Evolutionary conservation across 2,113 vertebrate species (phyloP), one percentile per base, ranked within the genome.

Genomic region (Turdus rufiventris): DNA sequence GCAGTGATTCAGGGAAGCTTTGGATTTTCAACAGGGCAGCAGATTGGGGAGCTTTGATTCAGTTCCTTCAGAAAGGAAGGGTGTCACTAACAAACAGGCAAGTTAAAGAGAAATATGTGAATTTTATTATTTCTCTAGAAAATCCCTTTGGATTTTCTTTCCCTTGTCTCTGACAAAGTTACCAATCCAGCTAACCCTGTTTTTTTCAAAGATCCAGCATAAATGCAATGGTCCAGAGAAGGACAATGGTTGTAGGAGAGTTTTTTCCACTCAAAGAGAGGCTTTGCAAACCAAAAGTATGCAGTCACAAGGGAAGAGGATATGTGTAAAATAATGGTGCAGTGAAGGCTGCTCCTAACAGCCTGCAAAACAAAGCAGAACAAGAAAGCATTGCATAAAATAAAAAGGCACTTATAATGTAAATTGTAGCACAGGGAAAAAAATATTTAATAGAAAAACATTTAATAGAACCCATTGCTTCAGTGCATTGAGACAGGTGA

Each of bases 71-170:
- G 8, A 78, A 74, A 67, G 26, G 18, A 86, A 50, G 15, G 24
- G 3, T 38, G 6, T 53, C 26, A 62, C 26, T 73, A 66, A 65
- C 6, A 47, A 62, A 66, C 12, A 57, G 33, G 8, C 0, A 0
- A 43, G 4, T 42, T 84, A 38, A 78, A 89, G 24, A 75, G n/a
- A 88, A 82, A 66, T 31, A 10, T 4, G 3, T 29, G 24, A 42
- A 8, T 36, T 78, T 72, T 63, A 81, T 21, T 67, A 10, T 47
- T 70, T 82, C 45, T 80, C 11, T 45, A 73, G 34, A 62, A n/a
- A 79, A 82, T 70, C 8, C 38, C 21, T 57, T 76, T 86, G 66
- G 23, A 65, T 84, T 86, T 95, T 90, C 40, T 66, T 88, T 84
- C 31, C 11, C 12, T 83, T 12, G 12, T 67, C 15, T 43, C 43